phyloP scores from a whole-genome alignment of 2,113 vertebrate species.

The Serinus canaria region DNA sequence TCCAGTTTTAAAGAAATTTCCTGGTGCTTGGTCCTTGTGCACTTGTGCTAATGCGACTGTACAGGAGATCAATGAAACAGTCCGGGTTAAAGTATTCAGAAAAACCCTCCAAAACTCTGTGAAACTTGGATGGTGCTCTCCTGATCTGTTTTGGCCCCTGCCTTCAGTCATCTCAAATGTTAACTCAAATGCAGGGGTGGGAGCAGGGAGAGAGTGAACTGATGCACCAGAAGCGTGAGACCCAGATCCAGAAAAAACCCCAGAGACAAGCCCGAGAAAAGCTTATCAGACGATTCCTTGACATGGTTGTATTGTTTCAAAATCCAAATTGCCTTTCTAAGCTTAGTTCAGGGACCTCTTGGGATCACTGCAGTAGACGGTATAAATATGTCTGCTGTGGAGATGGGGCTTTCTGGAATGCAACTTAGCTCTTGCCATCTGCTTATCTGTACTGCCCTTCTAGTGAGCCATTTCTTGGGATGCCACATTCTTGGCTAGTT shows the following conservation, averaged over 20 bases:
- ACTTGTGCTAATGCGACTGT: neutral
- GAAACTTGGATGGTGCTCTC: neutral
- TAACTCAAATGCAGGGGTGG: neutral
- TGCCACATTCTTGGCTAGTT: neutral
- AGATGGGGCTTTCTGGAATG: neutral
- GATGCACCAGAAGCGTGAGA: neutral
- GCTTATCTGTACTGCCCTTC: neutral
- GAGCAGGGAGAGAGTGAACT: neutral
- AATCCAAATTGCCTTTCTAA: neutral
- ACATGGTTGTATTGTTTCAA: neutral
- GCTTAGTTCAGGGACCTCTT: neutral
- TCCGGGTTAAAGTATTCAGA: neutral
- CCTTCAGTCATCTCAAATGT: neutral
- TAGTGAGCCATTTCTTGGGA: neutral
- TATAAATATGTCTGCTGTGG: neutral
- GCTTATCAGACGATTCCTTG: accelerated
- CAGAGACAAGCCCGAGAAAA: neutral
- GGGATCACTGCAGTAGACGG: neutral
- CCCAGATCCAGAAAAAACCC: accelerated
- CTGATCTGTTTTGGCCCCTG: neutral
- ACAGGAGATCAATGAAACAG: neutral
- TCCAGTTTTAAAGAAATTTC: neutral
- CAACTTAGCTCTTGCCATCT: neutral
- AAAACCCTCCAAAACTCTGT: neutral
- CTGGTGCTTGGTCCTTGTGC: neutral